A percentile compares a stretch with the other conserved stretches of the same genome.
Conservation (phyloP, 2,113 vertebrate genomes). For the Clarias macrocephalus region DNA sequence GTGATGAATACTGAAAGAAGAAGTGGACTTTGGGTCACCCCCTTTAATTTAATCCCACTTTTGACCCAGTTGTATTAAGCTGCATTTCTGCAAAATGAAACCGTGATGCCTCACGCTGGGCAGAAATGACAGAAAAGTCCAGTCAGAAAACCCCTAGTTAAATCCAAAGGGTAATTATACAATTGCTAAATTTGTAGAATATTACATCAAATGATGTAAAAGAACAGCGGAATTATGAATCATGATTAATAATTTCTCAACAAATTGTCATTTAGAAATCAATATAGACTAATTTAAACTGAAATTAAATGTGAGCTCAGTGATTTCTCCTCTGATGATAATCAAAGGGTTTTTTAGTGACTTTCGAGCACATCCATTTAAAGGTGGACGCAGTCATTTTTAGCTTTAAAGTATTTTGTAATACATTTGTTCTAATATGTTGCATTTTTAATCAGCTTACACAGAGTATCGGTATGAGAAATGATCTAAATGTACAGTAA, state of each 20-base stretch:
- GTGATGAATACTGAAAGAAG: constrained; percentile 16
- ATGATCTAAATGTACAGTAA: background rate
- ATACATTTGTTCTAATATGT: background rate
- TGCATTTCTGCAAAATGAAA: background rate
- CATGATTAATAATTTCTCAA: background rate
- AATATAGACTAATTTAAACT: background rate
- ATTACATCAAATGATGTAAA: background rate
- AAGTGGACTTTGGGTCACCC: background rate
- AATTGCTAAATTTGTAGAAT: background rate
- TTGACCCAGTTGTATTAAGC: too few relatives aligned
- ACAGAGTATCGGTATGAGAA: background rate
- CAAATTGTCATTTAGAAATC: background rate
- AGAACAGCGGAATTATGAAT: background rate
- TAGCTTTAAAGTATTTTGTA: background rate
- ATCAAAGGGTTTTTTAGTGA: background rate
- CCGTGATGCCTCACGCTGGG: background rate
- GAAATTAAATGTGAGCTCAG: background rate
- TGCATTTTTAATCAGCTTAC: background rate
- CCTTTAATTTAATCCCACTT: background rate
- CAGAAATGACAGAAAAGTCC: background rate
- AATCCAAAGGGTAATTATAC: background rate
- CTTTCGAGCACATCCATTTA: background rate
- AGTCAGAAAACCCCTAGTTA: background rate
- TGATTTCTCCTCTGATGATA: background rate
- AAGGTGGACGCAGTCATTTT: background rate